Base-by-base conservation (phyloP, 2,888 invertebrate genomes). In the Eubasilissa splendida region DNA sequence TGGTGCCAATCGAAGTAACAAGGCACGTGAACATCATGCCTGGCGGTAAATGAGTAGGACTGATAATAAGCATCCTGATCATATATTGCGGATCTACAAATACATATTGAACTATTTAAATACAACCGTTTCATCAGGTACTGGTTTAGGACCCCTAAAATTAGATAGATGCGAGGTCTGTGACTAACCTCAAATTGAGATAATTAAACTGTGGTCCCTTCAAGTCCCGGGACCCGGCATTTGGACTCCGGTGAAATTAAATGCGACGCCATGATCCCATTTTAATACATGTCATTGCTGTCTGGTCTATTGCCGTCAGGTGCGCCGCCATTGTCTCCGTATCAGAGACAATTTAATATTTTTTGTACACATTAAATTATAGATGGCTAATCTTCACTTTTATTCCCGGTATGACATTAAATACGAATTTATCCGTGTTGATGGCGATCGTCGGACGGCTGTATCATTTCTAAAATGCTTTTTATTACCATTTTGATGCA, bases 141-240 rank as follows among this genome's bases (percentile, higher is more conserved):
- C 14, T 33, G 10, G 71, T 71, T 54, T 10, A 9, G 22, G 12
- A 71, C 33, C 56, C 56, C 71, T 71, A 54, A 71, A 71, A 71
- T 71, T 12, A 8, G 56, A 71, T n/a, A 42, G 42, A 42, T n/a
- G 10, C 54, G 8, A 33, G 70, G 56, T 71, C 53, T 68, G 54
- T 56, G 68, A 22, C 54, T 59, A 74, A 56, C 74, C 74, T 59
- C 74, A 74, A 74, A 74, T 59, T 58, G 56, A 74, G 74, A 59
- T 74, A 56, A 74, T 74, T 74, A 59, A 74, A 9, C 59, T 50
- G 14, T n/a, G 74, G 42, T 31, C 74, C 50, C 59, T 59, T 31
- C 74, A 8, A 0, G 52, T 68, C 50, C 31, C 42, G 42, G 42
- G 52, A 22, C 14, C 74, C 59, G 42, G 42, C 31, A 56, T 22